Conservation (phyloP, 2,888 invertebrate species). For the Tetanocera ferruginea region DNA sequence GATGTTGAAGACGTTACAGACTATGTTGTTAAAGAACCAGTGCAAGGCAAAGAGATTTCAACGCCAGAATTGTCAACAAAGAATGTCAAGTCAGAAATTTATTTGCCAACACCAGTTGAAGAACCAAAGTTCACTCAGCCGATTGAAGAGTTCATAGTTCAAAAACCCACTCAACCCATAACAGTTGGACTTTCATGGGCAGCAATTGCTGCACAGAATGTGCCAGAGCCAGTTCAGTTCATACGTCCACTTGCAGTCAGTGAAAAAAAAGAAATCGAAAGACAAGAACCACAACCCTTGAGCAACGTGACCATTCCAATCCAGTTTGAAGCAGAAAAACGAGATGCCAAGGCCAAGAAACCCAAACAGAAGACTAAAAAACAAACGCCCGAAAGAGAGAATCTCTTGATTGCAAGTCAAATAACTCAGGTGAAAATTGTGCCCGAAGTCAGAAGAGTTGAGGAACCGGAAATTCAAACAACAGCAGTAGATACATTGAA, state of each 20-base stretch:
- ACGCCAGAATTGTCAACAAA: not conserved
- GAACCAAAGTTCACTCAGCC: too few species aligned
- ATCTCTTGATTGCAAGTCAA: slow-evolving; percentile 28
- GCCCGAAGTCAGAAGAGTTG: not conserved
- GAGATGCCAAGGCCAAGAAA: slow-evolving; percentile 55
- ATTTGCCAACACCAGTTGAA: too few species aligned
- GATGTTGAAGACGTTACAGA: not conserved
- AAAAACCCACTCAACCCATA: slow-evolving; percentile 21
- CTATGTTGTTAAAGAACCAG: not conserved
- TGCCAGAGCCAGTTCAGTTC: slow-evolving; percentile 60
- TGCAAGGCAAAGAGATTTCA: not conserved
- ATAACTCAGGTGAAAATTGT: not conserved
- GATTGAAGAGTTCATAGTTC: not conserved
- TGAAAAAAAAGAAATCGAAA: slow-evolving; percentile 14
- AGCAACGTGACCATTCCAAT: slow-evolving; percentile 50
- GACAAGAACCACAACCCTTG: not conserved
- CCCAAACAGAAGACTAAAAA: slow-evolving; percentile 56
- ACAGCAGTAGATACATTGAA: not conserved
- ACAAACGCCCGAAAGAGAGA: slow-evolving; percentile 45
- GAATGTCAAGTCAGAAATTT: not conserved
- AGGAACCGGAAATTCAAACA: not conserved
- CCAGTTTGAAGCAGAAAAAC: slow-evolving; percentile 50
- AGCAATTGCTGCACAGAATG: slow-evolving; percentile 61
- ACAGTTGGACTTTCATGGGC: slow-evolving; percentile 62
- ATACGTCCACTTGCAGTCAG: slow-evolving; percentile 52